A percentile compares a stretch with the other conserved stretches of the same genome.
These are phyloP conservation scores for Acanthornis magna DNA, from an alignment of 2,797 vertebrate genomes.

Conservation along the genomic window DNA sequence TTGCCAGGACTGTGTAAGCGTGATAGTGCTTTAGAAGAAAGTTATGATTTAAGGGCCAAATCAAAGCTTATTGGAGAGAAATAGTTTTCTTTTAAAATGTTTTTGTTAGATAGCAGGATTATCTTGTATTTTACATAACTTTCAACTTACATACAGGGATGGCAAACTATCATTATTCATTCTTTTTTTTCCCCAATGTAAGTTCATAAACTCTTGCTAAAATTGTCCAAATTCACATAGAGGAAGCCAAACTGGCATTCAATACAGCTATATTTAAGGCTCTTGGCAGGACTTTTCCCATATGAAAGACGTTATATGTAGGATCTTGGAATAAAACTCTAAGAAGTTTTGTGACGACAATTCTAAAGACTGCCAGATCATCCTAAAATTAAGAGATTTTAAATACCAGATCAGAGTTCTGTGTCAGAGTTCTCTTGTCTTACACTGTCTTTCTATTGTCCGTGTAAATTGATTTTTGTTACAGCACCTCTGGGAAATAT, in stretches of 20 bases:
- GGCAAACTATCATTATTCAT: neutral
- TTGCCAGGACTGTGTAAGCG: neutral
- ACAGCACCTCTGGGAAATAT: constrained; percentile 40
- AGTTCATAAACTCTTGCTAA: constrained; percentile 48
- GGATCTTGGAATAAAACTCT: neutral
- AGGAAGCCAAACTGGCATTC: constrained; percentile 45
- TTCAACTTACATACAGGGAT: neutral
- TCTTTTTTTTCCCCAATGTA: neutral
- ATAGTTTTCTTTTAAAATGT: neutral
- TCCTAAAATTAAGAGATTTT: neutral
- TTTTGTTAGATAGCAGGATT: neutral
- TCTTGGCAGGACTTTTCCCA: constrained; percentile 22
- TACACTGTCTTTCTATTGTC: neutral
- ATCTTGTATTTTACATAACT: constrained; percentile 15
- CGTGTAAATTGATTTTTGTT: neutral
- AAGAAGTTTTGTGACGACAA: neutral
- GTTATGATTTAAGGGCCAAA: constrained; percentile 1
- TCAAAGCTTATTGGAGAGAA: constrained; percentile 1
- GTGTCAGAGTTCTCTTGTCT: constrained; percentile 27
- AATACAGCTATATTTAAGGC: constrained; percentile 3
- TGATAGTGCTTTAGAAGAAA: constrained; percentile 8
- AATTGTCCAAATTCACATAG: neutral
- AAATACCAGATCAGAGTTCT: neutral
- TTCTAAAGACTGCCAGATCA: neutral
- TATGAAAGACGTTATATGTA: constrained; percentile 22